These are phyloP conservation scores for Vulpes ferrilata DNA, from an alignment of 2,113 vertebrate genomes.

Conservation along the genomic window DNA sequence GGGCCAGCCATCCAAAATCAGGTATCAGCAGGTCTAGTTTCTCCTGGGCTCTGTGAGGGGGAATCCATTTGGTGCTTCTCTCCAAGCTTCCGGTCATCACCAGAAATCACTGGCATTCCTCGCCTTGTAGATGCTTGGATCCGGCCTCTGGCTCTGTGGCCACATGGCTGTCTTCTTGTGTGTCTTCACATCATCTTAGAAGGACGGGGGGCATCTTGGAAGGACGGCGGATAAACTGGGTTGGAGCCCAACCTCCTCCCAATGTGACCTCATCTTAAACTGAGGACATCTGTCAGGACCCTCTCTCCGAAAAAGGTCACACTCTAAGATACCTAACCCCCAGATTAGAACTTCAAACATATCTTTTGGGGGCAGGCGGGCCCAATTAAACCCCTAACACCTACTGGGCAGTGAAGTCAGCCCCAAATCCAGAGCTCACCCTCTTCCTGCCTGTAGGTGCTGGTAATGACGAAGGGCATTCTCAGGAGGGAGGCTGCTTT, in stretches of 20 bases:
- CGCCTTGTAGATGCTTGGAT: rapidly evolving
- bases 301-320: not conserved
- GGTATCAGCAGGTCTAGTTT: not conserved
- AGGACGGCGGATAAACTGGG: no score
- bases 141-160: rapidly evolving
- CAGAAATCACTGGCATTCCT: rapidly evolving
- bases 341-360: not conserved
- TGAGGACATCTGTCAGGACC: no score
- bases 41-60: not conserved
- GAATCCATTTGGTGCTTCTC: rapidly evolving
- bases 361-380: not conserved
- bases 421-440: no score
- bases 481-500: no score
- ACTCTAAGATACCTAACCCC: not conserved
- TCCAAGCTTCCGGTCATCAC: not conserved
- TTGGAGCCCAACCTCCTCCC: not conserved
- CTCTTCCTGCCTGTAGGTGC: not conserved
- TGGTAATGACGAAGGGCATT: rapidly evolving
- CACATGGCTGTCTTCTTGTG: rapidly evolving
- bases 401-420: no score
- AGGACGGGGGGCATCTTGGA: not conserved
- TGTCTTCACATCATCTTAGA: not conserved
- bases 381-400: not conserved
- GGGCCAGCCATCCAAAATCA: not conserved
- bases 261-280: not conserved